These are phyloP conservation scores for Halictus ligatus DNA, from an alignment of 2,888 invertebrate genomes.

Conservation along the genomic window DNA sequence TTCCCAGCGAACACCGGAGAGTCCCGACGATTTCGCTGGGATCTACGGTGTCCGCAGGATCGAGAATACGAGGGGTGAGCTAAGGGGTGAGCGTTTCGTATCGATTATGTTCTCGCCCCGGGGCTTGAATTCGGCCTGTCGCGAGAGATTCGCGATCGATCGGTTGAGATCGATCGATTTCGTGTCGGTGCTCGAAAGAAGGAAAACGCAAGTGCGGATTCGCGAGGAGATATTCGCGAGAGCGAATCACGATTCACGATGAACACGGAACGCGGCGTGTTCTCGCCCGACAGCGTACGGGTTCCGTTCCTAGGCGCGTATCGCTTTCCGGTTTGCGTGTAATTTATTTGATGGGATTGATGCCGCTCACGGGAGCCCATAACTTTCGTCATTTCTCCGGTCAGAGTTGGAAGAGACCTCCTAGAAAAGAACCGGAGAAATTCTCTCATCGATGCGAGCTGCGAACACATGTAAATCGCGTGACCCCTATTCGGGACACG, in stretches of 20 bases:
- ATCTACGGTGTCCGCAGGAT: background rate
- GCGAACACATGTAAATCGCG: constrained; percentile 72
- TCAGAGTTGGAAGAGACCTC: constrained; percentile 68
- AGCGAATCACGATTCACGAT: background rate
- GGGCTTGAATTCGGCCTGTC: background rate
- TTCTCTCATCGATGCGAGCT: constrained; percentile 55
- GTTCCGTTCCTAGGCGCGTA: constrained; percentile 16
- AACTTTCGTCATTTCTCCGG: constrained; percentile 73
- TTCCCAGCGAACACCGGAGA: background rate
- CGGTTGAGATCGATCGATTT: background rate
- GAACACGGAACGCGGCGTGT: background rate
- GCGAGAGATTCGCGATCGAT: background rate
- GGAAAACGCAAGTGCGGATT: background rate
- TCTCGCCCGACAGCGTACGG: background rate
- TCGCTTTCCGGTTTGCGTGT: constrained; percentile 48
- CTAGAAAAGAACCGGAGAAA: constrained; percentile 73
- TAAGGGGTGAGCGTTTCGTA: no score
- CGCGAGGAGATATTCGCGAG: background rate
- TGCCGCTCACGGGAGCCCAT: constrained; percentile 66
- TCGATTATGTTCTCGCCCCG: background rate
- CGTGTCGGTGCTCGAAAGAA: background rate
- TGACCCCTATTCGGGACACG: constrained; percentile 71
- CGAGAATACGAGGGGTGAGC: background rate
- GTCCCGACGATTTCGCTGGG: background rate
- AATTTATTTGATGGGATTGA: constrained; percentile 66